Evolutionary conservation across 2,113 vertebrate genomes (phyloP).

Genomic region (Aptenodytes forsteri): DNA sequence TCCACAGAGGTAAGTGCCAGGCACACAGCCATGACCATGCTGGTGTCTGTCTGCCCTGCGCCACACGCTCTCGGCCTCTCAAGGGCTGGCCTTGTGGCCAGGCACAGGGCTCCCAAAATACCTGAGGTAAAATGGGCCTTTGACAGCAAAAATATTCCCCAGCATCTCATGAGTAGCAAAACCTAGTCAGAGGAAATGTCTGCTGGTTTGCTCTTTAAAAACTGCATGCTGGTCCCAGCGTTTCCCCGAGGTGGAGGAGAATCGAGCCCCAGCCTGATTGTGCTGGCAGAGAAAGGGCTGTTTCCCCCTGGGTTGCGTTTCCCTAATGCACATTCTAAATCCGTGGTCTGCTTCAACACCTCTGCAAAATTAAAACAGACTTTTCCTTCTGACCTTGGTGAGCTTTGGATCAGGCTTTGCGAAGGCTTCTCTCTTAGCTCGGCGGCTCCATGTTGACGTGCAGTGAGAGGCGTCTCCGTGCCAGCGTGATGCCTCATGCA

Average conservation of each 20-base stretch:
- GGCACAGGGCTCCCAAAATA: neutral
- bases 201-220: neutral
- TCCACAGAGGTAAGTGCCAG: conserved; percentile 89
- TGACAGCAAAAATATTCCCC: neutral
- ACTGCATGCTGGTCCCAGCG: neutral
- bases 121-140: neutral
- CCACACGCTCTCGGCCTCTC: neutral
- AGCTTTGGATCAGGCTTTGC: neutral
- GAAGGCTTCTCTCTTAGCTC: neutral
- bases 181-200: neutral
- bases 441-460: rapidly evolving
- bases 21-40: neutral
- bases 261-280: neutral
- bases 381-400: neutral
- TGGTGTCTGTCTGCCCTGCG: neutral
- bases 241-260: neutral
- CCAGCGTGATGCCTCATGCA: neutral
- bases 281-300: neutral
- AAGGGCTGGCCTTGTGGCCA: neutral
- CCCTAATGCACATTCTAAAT: neutral
- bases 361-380: neutral
- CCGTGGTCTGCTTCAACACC: neutral
- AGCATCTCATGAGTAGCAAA: neutral
- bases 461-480: neutral
- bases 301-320: neutral